A percentile compares a stretch with the other conserved stretches of the same genome.
These are phyloP conservation scores for Alosa sapidissima DNA, from an alignment of 2,797 vertebrate genomes.

Conservation along the genomic window DNA sequence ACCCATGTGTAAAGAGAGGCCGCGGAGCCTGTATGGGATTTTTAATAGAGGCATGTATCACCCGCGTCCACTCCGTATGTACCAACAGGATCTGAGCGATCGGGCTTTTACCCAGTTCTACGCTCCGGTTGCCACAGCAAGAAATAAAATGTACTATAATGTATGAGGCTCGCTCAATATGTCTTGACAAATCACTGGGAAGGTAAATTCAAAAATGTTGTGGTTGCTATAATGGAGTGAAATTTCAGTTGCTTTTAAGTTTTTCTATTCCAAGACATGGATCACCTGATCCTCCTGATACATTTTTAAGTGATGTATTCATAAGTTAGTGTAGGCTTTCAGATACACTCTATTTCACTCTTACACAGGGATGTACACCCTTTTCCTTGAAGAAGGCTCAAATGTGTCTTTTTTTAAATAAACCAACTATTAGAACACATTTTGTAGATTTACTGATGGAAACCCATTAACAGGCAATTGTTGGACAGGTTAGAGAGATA, in stretches of 20 bases:
- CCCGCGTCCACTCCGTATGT: not conserved
- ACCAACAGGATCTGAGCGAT: not conserved
- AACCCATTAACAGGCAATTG: not conserved
- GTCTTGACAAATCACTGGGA: not conserved
- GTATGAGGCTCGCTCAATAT: not conserved
- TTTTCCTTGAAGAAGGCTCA: not conserved
- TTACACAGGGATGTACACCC: not conserved
- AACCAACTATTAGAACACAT: not conserved
- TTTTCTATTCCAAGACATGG: not conserved
- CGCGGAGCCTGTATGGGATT: not conserved
- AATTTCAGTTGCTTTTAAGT: not conserved
- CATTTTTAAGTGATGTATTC: slow-evolving; percentile 2
- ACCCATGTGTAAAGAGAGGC: not conserved
- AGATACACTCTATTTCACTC: not conserved
- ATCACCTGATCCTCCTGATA: not conserved
- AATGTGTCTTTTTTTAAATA: not conserved
- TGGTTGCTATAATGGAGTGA: not conserved
- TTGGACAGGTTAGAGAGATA: too few relatives aligned
- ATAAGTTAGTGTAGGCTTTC: not conserved
- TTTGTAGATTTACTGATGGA: not conserved
- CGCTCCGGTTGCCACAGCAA: not conserved
- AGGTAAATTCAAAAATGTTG: slow-evolving; percentile 5
- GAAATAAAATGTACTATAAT: not conserved
- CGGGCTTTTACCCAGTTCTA: not conserved
- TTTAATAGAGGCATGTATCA: slow-evolving; percentile 23